These are phyloP conservation scores for Bilobella aurantiaca DNA, from an alignment of 1,140 invertebrate genomes.

Conservation along the genomic window DNA sequence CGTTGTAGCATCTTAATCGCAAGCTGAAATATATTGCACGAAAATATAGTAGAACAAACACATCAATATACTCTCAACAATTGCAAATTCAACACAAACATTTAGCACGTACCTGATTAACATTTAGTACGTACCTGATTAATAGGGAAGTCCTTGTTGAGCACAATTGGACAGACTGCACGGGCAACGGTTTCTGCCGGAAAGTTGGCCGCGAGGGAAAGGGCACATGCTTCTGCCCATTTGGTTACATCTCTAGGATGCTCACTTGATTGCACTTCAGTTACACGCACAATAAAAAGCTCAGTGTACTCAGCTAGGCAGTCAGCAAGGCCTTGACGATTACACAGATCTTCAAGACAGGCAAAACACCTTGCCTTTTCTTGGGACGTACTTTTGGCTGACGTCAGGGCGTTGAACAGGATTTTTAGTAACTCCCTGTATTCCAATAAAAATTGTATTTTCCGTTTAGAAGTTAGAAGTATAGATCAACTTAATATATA, in stretches of 20 bases:
- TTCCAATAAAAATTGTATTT: no score
- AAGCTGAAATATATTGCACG: no score
- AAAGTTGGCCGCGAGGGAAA: slow-evolving; percentile 31
- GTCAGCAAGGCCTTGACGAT: slow-evolving; percentile 16
- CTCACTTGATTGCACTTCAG: slow-evolving; percentile 30
- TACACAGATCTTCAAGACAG: slow-evolving; percentile 32
- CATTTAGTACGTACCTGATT: slow-evolving; percentile 30
- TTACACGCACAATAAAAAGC: slow-evolving; percentile 33
- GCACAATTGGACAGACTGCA: slow-evolving; percentile 33
- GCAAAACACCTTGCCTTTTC: slow-evolving; percentile 31
- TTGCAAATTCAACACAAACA: no score
- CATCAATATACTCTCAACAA: no score
- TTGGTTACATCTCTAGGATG: slow-evolving; percentile 32
- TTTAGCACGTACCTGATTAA: no score
- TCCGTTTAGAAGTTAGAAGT: background rate
- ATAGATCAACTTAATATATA: no score
- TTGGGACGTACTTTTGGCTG: slow-evolving; percentile 15
- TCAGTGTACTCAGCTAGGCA: slow-evolving; percentile 30
- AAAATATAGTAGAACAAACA: no score
- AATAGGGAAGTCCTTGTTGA: slow-evolving; percentile 31
- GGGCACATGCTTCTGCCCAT: slow-evolving; percentile 33
- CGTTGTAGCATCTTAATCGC: slow-evolving; percentile 35
- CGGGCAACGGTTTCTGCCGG: slow-evolving; percentile 30
- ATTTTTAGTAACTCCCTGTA: slow-evolving; percentile 32
- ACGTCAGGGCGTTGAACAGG: slow-evolving; percentile 29